Conservation (phyloP, 1,140 invertebrate genomes). For the Drosophila neocordata region DNA sequence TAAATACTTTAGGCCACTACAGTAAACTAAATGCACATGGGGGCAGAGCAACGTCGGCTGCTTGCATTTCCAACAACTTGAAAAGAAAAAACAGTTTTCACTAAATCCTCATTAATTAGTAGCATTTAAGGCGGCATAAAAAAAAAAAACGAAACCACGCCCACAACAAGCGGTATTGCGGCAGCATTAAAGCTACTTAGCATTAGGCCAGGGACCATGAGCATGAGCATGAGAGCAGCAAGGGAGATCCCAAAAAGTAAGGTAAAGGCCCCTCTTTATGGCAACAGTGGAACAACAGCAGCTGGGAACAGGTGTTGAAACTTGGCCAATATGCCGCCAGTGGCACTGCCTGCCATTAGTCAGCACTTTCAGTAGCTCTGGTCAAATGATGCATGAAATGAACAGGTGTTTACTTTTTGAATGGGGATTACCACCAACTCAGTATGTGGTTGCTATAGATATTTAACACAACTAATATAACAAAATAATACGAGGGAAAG, state of each 20-base stretch:
- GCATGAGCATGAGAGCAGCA: neutral
- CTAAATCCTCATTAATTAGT: conserved; percentile 81
- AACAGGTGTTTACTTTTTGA: conserved; percentile 58
- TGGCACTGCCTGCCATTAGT: conserved; percentile 44
- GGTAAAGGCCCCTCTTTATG: neutral
- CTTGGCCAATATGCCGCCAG: conserved; percentile 42
- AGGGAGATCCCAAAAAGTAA: conserved; percentile 1
- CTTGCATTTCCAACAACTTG: conserved; percentile 41
- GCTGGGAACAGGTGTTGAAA: conserved; percentile 71
- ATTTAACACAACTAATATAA: neutral
- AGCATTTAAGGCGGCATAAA: conserved; percentile 72
- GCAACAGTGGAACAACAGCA: conserved; percentile 55
- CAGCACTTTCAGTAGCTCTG: conserved; percentile 41
- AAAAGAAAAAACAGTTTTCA: conserved; percentile 64
- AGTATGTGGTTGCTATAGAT: conserved; percentile 14
- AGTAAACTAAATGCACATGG: conserved; percentile 43
- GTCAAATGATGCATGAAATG: conserved; percentile 63
- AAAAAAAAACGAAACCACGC: conserved; percentile 50
- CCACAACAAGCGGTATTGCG: conserved; percentile 36
- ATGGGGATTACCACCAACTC: conserved; percentile 38
- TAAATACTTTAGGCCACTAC: conserved; percentile 50
- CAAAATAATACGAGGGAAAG: no score
- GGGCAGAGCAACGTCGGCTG: conserved; percentile 52
- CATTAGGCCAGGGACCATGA: conserved; percentile 37
- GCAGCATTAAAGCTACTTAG: conserved; percentile 76